phyloP scores from a whole-genome alignment of 2,113 vertebrate species.

The Anarrhichthys ocellatus region DNA sequence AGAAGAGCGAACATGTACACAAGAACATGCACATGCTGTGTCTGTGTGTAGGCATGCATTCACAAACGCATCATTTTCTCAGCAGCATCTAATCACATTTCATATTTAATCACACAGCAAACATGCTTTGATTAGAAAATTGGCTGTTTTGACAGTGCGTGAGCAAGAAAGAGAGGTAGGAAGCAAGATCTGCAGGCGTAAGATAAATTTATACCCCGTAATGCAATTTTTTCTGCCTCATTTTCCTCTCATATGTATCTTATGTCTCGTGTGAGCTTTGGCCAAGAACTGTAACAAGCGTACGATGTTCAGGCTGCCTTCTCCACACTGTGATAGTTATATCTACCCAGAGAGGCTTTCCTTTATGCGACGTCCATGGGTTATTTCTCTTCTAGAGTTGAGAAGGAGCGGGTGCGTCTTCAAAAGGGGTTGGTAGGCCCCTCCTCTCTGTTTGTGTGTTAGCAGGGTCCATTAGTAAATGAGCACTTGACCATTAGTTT shows the following conservation, averaged over 20 bases:
- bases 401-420: constrained; percentile 17
- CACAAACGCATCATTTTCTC: constrained; percentile 54
- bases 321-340: constrained; percentile 41
- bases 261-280: constrained; percentile 23
- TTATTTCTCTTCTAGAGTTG: constrained; percentile 10
- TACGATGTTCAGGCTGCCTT: constrained; percentile 1
- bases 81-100: constrained; percentile 57
- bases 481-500: constrained; percentile 50
- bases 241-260: background rate
- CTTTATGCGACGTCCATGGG: constrained; percentile 5
- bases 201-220: constrained; percentile 14
- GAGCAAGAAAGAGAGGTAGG: background rate
- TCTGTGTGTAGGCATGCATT: constrained; percentile 12
- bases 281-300: background rate
- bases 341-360: constrained; percentile 18
- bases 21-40: constrained; percentile 8
- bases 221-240: constrained; percentile 16
- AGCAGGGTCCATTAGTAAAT: constrained; percentile 59
- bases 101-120: constrained; percentile 53
- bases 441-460: constrained; percentile 15
- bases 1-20: background rate
- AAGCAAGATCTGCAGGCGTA: background rate
- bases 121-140: constrained; percentile 55
- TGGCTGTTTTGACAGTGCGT: constrained; percentile 36
- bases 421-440: constrained; percentile 1